phyloP scores from a whole-genome alignment of 2,113 vertebrate genomes.

The Bolborhynchus lineola region DNA sequence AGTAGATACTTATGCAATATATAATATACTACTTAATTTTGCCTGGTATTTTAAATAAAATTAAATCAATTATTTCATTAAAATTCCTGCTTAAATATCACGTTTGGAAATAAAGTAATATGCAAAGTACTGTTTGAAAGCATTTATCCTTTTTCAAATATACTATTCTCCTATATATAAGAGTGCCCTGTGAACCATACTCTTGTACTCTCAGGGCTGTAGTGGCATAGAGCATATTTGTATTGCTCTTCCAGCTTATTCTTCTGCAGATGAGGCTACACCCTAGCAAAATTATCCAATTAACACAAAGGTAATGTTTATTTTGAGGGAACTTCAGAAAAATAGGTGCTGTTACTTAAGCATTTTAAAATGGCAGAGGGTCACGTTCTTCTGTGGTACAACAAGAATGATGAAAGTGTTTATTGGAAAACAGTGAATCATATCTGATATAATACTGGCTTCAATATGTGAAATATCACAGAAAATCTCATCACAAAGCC shows the following conservation, averaged over 20 bases:
- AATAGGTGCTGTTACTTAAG: background rate
- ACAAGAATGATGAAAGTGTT: background rate
- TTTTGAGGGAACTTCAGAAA: background rate
- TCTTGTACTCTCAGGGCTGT: background rate
- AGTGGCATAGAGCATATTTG: background rate
- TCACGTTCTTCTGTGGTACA: background rate
- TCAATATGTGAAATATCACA: background rate
- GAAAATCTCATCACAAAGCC: background rate
- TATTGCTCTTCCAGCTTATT: background rate
- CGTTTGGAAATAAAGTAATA: background rate
- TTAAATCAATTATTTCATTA: background rate
- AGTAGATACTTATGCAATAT: background rate
- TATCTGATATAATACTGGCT: background rate
- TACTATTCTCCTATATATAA: background rate
- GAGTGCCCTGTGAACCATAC: fast-evolving
- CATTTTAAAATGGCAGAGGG: background rate
- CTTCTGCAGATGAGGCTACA: background rate
- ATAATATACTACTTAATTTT: background rate
- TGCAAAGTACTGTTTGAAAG: background rate
- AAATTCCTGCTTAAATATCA: background rate
- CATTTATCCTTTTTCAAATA: background rate
- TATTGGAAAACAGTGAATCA: background rate
- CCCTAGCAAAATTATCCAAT: background rate
- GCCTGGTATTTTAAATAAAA: background rate
- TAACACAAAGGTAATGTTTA: background rate